A percentile compares a stretch with the other conserved stretches of the same genome.
Conservation (phyloP, 2,797 vertebrate genomes). For the Mormyrus proboscirostris region DNA sequence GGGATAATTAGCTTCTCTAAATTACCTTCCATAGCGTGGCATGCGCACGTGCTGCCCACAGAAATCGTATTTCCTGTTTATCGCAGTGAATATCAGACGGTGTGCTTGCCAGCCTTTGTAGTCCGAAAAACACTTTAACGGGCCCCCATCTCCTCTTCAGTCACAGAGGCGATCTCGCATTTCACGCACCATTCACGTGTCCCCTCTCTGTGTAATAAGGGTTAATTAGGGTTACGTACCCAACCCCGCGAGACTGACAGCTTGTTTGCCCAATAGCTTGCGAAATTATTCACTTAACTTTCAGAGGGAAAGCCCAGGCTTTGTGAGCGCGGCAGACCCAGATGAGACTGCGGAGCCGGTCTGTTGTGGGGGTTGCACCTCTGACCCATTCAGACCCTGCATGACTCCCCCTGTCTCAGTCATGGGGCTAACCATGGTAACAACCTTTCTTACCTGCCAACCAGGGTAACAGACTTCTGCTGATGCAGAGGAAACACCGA, state of each 20-base stretch:
- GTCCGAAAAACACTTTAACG: background rate
- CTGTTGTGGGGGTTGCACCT: background rate
- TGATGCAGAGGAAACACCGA: background rate
- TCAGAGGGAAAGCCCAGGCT: background rate
- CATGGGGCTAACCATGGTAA: background rate
- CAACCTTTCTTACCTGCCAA: too few species aligned
- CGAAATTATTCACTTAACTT: constrained; percentile 8
- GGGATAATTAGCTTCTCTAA: background rate
- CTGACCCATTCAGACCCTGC: background rate
- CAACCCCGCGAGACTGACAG: background rate
- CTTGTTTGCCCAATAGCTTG: constrained; percentile 13
- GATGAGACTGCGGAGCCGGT: background rate
- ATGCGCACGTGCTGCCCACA: background rate
- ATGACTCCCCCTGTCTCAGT: background rate
- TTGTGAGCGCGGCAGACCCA: background rate
- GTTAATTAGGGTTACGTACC: constrained; percentile 13
- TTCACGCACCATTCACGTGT: background rate
- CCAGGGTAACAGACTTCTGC: background rate
- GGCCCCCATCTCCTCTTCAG: background rate
- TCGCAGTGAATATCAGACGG: background rate
- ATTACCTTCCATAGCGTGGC: background rate
- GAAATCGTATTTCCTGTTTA: background rate
- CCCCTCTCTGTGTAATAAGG: constrained; percentile 20
- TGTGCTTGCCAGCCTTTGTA: background rate
- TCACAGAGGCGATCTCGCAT: constrained; percentile 1